Evolutionary conservation across 2,888 invertebrate species (phyloP), one percentile per base, ranked within the genome.

Genomic region (Reticulitermes lucifugus): DNA sequence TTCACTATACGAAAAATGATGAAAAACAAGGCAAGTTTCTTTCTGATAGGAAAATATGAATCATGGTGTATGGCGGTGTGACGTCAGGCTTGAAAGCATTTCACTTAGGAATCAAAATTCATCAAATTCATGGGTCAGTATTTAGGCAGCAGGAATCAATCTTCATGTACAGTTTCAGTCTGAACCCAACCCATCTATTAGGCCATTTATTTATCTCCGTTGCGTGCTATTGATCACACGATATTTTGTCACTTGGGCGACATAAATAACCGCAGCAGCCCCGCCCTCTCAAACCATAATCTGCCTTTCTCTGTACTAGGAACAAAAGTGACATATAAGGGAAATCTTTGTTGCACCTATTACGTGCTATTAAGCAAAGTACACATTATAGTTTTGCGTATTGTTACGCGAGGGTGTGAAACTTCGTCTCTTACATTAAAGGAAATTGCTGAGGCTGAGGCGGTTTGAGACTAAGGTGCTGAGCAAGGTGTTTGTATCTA

Each of bases 151-250:
- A 25, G 12, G 25, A 65, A 65, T 65, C 65, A 65, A 65, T 65
- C n/a, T n/a, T 65, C 1, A 65, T 65, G 25, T 65, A 12, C 9
- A 25, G 4, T 65, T 9, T 25, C 25, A n/a, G 25, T 25, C n/a
- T 2, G 9, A 25, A 65, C 65, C 65, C n/a, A 65, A 65, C 65
- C 65, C 65, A 65, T 14, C 65, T 65, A 65, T 46, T 51, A 18
- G 18, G 10, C 51, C 51, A 79, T 79, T 79, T 79, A 79, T 79
- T 79, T 51, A 79, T 79, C 79, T n/a, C n/a, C 46, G 25, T 79
- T 55, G 79, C 79, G 79, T 79, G 79, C 55, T n/a, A 79, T 79
- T 51, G 46, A 79, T 51, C 51, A 55, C 79, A 25, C 18, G 25
- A 25, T 55, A 79, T 79, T 79, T 79, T 79, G 79, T 79, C 79